Evolutionary conservation across 2,113 vertebrate species (phyloP).

Genomic region (Peromyscus polionotus): DNA sequence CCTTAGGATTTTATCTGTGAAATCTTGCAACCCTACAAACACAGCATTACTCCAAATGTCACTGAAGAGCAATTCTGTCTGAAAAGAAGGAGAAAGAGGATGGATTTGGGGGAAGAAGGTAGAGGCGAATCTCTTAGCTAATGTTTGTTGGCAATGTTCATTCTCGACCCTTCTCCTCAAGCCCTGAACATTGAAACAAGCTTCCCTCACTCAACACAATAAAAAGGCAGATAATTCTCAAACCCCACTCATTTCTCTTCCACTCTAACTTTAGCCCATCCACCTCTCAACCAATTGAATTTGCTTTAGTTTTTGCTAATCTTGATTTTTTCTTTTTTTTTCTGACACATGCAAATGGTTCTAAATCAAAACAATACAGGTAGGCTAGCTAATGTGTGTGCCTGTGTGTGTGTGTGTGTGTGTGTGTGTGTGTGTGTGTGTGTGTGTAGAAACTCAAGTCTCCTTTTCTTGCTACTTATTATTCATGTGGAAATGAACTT

Average conservation of each 20-base stretch:
- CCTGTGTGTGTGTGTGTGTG: too few species aligned
- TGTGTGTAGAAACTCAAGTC: neutral
- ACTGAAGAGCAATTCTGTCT: neutral
- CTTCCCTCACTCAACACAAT: neutral
- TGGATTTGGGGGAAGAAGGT: neutral
- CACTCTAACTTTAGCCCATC: neutral
- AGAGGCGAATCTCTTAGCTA: neutral
- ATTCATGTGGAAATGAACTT: slow-evolving; percentile 9
- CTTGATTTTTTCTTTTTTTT: neutral
- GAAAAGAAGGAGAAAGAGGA: neutral
- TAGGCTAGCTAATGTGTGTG: neutral
- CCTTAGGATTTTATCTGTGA: slow-evolving; percentile 5
- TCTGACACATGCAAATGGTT: neutral
- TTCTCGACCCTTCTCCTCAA: neutral
- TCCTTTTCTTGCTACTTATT: neutral
- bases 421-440: too few species aligned
- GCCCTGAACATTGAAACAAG: neutral
- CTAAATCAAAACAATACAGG: neutral
- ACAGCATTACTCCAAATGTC: neutral
- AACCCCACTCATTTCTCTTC: neutral
- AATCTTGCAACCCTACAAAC: slow-evolving; percentile 19
- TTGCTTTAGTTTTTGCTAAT: neutral
- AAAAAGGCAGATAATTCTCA: neutral
- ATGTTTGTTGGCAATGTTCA: neutral
- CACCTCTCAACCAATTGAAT: neutral